Percentiles rank a stretch among this genome's conserved stretches.
Conservation (phyloP, 2,888 invertebrate species). For the Aspidapion aeneum region DNA sequence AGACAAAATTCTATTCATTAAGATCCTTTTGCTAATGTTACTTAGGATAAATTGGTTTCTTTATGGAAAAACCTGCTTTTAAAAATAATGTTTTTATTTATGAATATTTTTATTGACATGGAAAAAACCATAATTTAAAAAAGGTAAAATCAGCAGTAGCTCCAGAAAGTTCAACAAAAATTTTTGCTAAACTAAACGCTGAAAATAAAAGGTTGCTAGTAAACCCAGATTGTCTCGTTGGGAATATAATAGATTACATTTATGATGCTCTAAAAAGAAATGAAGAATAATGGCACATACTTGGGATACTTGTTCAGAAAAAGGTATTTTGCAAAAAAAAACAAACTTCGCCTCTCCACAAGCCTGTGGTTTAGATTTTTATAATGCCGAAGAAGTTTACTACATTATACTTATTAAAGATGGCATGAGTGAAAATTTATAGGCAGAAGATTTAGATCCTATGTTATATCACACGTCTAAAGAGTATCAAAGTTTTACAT, state of each 20-base stretch:
- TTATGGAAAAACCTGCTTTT: too few species aligned
- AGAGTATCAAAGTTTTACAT: slow-evolving; percentile 20
- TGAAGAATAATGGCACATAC: slow-evolving; percentile 20
- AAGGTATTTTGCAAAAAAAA: slow-evolving; percentile 14
- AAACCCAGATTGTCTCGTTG: slow-evolving; percentile 45
- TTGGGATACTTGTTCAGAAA: slow-evolving; percentile 20
- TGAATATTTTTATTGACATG: too few species aligned
- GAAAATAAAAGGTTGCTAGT: slow-evolving; percentile 37
- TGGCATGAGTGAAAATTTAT: slow-evolving; percentile 1
- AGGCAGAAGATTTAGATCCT: slow-evolving; percentile 10
- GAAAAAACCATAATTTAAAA: not conserved
- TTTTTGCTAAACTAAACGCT: not conserved
- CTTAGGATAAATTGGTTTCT: too few species aligned
- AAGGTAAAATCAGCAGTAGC: not conserved
- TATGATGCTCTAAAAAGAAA: slow-evolving; percentile 21
- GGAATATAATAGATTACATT: slow-evolving; percentile 44
- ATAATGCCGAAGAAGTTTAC: slow-evolving; percentile 20
- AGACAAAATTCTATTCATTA: not conserved
- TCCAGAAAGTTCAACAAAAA: not conserved
- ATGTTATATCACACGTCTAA: slow-evolving; percentile 21
- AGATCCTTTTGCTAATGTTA: too few species aligned
- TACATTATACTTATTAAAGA: slow-evolving; percentile 19
- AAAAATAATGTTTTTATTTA: not conserved
- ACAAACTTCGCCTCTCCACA: slow-evolving; percentile 12
- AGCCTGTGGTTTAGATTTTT: slow-evolving; percentile 19